Evolutionary conservation across 1,140 invertebrate species (phyloP).

Genomic region (Drosophila leontia): DNA sequence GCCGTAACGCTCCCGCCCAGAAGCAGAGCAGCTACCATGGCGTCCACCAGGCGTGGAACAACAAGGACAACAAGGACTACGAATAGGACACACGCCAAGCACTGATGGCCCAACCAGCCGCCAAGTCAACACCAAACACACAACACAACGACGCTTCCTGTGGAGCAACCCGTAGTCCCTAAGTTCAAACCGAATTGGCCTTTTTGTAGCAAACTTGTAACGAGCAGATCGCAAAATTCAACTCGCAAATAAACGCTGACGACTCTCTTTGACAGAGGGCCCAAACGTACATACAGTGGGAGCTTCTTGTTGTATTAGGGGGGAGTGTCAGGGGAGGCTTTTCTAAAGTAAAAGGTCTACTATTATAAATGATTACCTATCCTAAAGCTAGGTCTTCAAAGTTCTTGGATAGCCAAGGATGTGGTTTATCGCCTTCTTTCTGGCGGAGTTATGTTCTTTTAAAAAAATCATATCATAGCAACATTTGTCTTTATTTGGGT

Average conservation of each 20-base stretch:
- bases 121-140: background rate
- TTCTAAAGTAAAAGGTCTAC: too few relatives aligned
- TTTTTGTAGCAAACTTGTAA: constrained; percentile 27
- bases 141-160: constrained; percentile 23
- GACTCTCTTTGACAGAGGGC: constrained; percentile 37
- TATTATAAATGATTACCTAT: too few relatives aligned
- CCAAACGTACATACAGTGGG: constrained; percentile 19
- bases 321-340: too few relatives aligned
- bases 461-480: too few relatives aligned
- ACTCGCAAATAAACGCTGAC: constrained; percentile 49
- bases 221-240: constrained; percentile 37
- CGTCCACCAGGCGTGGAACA: constrained; percentile 64
- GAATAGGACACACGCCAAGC: constrained; percentile 5
- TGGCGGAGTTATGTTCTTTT: too few relatives aligned
- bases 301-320: background rate
- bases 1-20: constrained; percentile 74
- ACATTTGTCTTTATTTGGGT: too few relatives aligned
- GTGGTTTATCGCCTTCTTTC: too few relatives aligned
- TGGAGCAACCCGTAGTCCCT: constrained; percentile 35
- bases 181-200: constrained; percentile 47
- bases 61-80: constrained; percentile 51
- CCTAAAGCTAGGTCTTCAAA: too few relatives aligned
- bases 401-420: too few relatives aligned
- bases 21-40: constrained; percentile 69
- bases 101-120: background rate